Evolutionary conservation across 2,797 vertebrate species (phyloP).

Genomic region (Eulemur mongoz): DNA sequence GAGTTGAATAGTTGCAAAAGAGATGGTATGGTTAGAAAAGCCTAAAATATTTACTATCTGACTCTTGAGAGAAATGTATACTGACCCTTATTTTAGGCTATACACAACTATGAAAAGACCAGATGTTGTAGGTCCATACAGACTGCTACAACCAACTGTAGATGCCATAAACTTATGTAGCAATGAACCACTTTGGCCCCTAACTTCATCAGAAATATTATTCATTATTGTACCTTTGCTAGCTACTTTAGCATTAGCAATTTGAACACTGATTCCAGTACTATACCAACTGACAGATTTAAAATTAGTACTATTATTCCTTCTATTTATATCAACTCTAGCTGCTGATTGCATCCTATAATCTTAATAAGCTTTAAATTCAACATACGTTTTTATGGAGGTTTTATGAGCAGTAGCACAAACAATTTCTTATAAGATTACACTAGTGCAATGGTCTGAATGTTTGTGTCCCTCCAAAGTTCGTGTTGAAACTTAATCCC

Average conservation of each 20-base stretch:
- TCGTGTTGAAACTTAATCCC: not conserved
- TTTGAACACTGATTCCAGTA: accelerated
- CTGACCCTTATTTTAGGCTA: not conserved
- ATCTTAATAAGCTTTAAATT: not conserved
- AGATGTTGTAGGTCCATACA: not conserved
- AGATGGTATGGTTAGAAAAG: not conserved
- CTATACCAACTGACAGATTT: accelerated
- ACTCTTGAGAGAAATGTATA: not conserved
- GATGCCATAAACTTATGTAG: not conserved
- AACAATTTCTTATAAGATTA: not conserved
- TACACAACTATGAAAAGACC: not conserved
- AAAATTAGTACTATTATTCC: not conserved
- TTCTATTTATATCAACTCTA: not conserved
- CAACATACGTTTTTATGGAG: not conserved
- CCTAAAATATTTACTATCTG: not conserved
- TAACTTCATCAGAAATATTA: not conserved
- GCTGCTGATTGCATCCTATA: accelerated
- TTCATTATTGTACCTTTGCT: not conserved
- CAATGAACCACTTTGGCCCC: not conserved
- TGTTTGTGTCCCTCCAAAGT: not conserved
- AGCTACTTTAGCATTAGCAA: accelerated
- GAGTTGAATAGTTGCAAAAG: not conserved
- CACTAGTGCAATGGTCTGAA: not conserved
- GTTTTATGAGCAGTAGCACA: not conserved
- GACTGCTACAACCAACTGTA: not conserved